Base-by-base conservation (phyloP, 2,797 vertebrate genomes). In the Limnodromus scolopaceus region DNA sequence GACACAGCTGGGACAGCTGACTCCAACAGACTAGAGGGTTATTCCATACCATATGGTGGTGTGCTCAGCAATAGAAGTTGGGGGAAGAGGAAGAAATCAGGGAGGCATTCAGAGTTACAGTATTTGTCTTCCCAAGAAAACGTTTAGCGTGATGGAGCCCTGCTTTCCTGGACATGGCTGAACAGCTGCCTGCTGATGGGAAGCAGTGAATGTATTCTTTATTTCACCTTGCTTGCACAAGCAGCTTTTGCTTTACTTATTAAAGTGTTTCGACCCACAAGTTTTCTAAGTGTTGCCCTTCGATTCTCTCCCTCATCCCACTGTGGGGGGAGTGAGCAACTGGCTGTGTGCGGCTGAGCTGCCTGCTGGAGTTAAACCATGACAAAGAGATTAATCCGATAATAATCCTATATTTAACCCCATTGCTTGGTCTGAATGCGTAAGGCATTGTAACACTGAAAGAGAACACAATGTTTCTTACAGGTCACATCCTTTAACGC, bases 81-180 rank as follows among this genome's bases (percentile, higher is more conserved):
- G 4, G 5, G 30, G 19, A 79, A 48, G 32, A 61, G 46, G 20
- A 12, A 65, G 9, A 32, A 68, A 63, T 11, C 9, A 38, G 13
- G 16, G 2, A 3, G 6, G 0, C 10, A 22, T 48, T 64, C 3
- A 3, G 18, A 57, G 28, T 65, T 3, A 36, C 0, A 1, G 16
- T 6, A 1, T 24, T 63, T 68, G 32, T 38, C 32, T 91, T 74
- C 53, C 16, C 39, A 38, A 66, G 3, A 28, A n/a, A 68, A 23
- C 0, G 0, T 39, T 58, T 34, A 0, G 2, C 1, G 0, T 27
- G 49, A 36, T 19, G 27, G 11, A 76, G 17, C 30, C 30, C 34
- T 16, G 28, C 6, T 76, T 69, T 57, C 28, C 38, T 24, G 25
- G 13, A 32, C 10, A 19, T 46, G 57, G 10, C 20, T 64, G 12